Evolutionary conservation across 1,140 invertebrate species (phyloP).

Genomic region (Idris sp.): DNA sequence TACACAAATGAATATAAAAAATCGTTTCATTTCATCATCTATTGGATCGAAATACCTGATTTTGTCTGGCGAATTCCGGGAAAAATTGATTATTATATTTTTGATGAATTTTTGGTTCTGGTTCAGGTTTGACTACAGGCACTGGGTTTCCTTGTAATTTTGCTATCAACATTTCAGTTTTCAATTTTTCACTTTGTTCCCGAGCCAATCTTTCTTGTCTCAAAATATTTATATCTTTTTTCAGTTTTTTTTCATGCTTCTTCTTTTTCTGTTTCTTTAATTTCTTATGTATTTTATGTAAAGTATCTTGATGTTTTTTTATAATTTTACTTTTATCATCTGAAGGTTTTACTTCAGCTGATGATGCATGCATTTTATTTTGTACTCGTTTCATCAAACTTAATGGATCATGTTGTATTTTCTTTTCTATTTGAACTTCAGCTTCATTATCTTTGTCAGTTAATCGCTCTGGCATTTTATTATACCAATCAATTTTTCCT

Average conservation of each 20-base stretch:
- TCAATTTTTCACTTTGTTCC: conserved; percentile 86
- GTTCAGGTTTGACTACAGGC: conserved; percentile 52
- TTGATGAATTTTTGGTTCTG: conserved; percentile 78
- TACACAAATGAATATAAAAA: too few relatives aligned
- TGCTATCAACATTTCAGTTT: conserved; percentile 84
- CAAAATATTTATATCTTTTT: conserved; percentile 83
- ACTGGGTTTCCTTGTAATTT: conserved; percentile 80
- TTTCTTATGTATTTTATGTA: conserved; percentile 46
- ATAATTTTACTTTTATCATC: conserved; percentile 23
- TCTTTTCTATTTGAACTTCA: conserved; percentile 82
- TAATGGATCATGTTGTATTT: conserved; percentile 86
- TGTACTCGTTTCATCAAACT: conserved; percentile 83
- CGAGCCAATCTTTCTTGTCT: conserved; percentile 88
- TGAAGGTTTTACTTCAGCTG: conserved; percentile 14
- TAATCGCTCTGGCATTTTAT: conserved; percentile 81
- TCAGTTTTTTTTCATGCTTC: conserved; percentile 60
- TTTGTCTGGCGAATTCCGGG: conserved; percentile 90
- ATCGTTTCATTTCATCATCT: too few relatives aligned
- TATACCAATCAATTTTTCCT: conserved; percentile 90
- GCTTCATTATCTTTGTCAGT: conserved; percentile 73
- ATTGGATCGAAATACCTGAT: conserved; percentile 72
- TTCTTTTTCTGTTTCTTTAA: conserved; percentile 75
- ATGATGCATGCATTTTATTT: conserved; percentile 16
- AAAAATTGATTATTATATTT: conserved; percentile 97
- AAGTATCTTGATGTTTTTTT: conserved; percentile 42